Percentiles rank a stretch among this genome's conserved stretches.
These are phyloP conservation scores for Benthochromis sp. DNA, from an alignment of 2,113 vertebrate species.

Conservation along the genomic window DNA sequence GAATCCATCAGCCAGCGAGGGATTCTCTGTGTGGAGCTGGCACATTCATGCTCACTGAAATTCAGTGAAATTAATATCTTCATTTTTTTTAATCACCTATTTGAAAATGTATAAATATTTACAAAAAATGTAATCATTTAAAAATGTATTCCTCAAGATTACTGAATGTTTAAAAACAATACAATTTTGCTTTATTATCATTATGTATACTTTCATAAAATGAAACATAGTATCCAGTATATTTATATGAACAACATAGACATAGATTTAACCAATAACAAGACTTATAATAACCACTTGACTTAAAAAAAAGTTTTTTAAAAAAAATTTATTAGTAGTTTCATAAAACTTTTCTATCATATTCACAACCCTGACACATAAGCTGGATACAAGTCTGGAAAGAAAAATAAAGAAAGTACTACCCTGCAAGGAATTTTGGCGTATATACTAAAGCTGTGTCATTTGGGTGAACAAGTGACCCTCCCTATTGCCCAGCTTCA, in stretches of 20 bases:
- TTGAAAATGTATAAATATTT: neutral
- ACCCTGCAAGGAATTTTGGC: neutral
- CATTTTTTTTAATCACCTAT: neutral
- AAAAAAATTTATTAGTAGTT: fast-evolving
- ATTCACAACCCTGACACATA: neutral
- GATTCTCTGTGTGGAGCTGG: neutral
- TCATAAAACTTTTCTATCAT: neutral
- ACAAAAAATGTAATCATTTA: neutral
- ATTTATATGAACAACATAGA: neutral
- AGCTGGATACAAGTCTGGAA: neutral
- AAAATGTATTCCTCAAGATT: neutral
- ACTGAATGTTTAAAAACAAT: neutral
- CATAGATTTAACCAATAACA: neutral
- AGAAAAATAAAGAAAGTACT: neutral
- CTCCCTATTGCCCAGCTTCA: slow-evolving; percentile 6
- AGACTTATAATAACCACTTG: neutral
- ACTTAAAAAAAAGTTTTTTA: neutral
- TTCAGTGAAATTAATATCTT: neutral
- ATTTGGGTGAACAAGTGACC: slow-evolving; percentile 1
- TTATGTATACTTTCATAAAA: neutral
- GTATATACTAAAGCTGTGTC: neutral
- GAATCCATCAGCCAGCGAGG: neutral
- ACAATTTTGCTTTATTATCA: neutral
- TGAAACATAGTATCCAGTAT: neutral
- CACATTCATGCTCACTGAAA: neutral